These are phyloP conservation scores for Pelodiscus sinensis DNA, from an alignment of 2,113 vertebrate species.

Conservation along the genomic window DNA sequence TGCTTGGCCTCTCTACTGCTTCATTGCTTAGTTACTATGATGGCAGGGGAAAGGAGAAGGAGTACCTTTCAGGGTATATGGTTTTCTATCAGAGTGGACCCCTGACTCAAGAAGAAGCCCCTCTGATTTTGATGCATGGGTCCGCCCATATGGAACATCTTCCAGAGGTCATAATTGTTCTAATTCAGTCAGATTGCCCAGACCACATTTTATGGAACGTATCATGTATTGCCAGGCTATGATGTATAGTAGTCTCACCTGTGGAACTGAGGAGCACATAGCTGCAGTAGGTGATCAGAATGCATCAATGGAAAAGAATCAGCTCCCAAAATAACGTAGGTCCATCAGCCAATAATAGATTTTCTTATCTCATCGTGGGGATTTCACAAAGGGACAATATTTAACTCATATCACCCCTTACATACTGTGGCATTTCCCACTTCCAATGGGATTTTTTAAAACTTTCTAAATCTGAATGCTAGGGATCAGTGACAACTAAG, in stretches of 20 bases:
- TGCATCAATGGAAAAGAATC: not conserved
- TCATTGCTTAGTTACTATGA: not conserved
- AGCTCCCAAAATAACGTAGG: not conserved
- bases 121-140: not conserved
- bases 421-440: not conserved
- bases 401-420: not conserved
- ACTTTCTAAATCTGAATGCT: not conserved
- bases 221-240: too few species aligned
- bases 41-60: not conserved
- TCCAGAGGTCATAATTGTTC: not conserved
- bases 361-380: not conserved
- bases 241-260: not conserved
- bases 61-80: too few species aligned
- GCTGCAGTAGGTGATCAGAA: not conserved
- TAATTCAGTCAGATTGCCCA: not conserved
- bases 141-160: not conserved
- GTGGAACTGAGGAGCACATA: not conserved
- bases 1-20: not conserved
- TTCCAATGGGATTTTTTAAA: not conserved
- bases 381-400: not conserved
- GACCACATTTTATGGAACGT: accelerated
- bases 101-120: not conserved
- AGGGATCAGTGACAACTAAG: not conserved
- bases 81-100: not conserved
- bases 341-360: too few species aligned